Conservation (phyloP, 2,113 vertebrate species). For the Hylia prasina region DNA sequence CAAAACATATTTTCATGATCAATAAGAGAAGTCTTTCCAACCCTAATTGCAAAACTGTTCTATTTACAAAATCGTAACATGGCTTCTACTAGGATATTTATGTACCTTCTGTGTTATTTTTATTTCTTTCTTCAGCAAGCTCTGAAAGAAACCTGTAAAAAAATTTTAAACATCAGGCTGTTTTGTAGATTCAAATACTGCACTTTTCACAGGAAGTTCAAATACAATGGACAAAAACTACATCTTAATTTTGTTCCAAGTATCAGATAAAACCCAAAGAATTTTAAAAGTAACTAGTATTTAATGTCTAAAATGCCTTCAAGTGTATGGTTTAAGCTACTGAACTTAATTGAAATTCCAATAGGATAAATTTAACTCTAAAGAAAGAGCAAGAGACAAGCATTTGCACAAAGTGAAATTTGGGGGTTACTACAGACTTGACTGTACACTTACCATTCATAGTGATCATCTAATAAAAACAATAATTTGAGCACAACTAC, state of each 20-base stretch:
- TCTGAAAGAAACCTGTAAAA: conserved; percentile 68
- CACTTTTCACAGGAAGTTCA: neutral
- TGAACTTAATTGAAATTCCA: neutral
- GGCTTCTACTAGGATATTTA: neutral
- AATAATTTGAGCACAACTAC: conserved; percentile 85
- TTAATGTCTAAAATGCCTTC: neutral
- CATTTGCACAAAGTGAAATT: neutral
- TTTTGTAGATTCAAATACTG: neutral
- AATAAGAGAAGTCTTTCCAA: neutral
- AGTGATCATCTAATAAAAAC: conserved; percentile 84
- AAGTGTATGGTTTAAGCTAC: neutral
- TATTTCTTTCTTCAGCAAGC: conserved; percentile 57
- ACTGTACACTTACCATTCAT: conserved; percentile 81
- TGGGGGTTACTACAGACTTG: neutral
- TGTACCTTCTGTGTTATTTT: conserved; percentile 70
- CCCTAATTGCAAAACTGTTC: neutral
- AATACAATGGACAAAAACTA: neutral
- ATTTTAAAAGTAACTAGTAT: neutral
- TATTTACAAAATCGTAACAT: neutral
- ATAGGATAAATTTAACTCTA: neutral
- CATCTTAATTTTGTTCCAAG: neutral
- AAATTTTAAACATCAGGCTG: neutral
- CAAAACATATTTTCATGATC: neutral
- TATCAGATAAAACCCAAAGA: neutral
- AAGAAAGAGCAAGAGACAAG: neutral